Conservation (phyloP, 2,797 vertebrate species). For the Echiichthys vipera region DNA sequence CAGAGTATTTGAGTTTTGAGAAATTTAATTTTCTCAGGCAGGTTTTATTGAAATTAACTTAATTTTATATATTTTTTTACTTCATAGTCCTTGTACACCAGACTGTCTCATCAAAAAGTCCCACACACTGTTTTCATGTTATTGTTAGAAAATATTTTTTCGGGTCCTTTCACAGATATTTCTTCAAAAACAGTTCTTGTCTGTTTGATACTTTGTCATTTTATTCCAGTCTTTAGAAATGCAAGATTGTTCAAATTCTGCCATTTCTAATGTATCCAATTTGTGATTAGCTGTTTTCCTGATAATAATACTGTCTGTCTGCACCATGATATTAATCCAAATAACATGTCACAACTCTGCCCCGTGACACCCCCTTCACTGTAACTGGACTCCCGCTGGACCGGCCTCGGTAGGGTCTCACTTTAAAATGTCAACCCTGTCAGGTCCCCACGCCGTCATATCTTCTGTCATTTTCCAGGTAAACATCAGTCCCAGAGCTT, state of each 20-base stretch:
- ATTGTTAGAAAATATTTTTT: not conserved
- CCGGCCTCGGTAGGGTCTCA: slow-evolving; percentile 39
- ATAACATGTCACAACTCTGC: slow-evolving; percentile 37
- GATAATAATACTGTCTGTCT: slow-evolving; percentile 3
- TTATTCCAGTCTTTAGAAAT: not conserved
- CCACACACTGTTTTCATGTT: not conserved
- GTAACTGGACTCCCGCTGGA: slow-evolving; percentile 48
- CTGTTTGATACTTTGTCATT: not conserved
- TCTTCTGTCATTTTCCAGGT: slow-evolving; percentile 52
- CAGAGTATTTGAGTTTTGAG: not conserved
- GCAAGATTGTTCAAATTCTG: not conserved
- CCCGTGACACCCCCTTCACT: slow-evolving; percentile 18
- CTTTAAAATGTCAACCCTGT: slow-evolving; percentile 70
- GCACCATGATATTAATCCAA: slow-evolving; percentile 41
- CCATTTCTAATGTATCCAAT: not conserved
- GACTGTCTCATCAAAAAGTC: not conserved
- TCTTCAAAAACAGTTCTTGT: not conserved
- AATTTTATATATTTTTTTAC: not conserved
- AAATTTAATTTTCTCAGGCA: not conserved
- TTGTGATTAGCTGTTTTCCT: slow-evolving; percentile 1
- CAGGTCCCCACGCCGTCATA: slow-evolving; percentile 38
- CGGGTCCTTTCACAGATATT: not conserved
- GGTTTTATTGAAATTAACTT: not conserved
- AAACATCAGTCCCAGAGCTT: slow-evolving; percentile 33
- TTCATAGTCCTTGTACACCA: not conserved